Evolutionary conservation across 1,140 invertebrate genomes (phyloP).

Genomic region (Geopemphigus sp.): DNA sequence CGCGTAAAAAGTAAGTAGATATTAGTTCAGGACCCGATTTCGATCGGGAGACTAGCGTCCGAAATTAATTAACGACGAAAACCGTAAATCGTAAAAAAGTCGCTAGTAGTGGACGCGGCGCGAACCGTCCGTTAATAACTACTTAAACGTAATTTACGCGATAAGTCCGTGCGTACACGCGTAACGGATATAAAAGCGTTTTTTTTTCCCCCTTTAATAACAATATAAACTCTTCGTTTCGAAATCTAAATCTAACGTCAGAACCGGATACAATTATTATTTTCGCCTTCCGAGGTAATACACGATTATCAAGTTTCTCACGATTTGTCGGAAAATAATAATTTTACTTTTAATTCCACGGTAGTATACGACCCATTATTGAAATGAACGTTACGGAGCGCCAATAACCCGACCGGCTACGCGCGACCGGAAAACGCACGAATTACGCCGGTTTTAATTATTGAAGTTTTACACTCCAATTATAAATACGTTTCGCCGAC

Average conservation of each 20-base stretch:
- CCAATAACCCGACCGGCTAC: not conserved
- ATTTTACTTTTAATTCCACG: slow-evolving; percentile 26
- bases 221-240: slow-evolving; percentile 27
- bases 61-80: not conserved
- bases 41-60: too few relatives aligned
- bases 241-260: not conserved
- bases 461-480: slow-evolving; percentile 17
- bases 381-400: not conserved
- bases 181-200: not conserved
- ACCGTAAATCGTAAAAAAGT: not conserved
- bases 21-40: too few relatives aligned
- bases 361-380: not conserved
- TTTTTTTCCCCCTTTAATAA: not conserved
- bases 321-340: slow-evolving; percentile 32
- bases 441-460: slow-evolving; percentile 21
- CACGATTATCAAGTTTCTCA: slow-evolving; percentile 43
- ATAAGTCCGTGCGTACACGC: not conserved
- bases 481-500: not conserved
- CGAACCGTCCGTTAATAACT: not conserved
- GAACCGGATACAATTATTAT: slow-evolving; percentile 45
- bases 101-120: not conserved
- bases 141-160: not conserved
- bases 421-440: not conserved
- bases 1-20: too few relatives aligned
- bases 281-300: slow-evolving; percentile 26